These are phyloP conservation scores for Isoperla grammatica DNA, from an alignment of 2,888 invertebrate species.

Conservation along the genomic window DNA sequence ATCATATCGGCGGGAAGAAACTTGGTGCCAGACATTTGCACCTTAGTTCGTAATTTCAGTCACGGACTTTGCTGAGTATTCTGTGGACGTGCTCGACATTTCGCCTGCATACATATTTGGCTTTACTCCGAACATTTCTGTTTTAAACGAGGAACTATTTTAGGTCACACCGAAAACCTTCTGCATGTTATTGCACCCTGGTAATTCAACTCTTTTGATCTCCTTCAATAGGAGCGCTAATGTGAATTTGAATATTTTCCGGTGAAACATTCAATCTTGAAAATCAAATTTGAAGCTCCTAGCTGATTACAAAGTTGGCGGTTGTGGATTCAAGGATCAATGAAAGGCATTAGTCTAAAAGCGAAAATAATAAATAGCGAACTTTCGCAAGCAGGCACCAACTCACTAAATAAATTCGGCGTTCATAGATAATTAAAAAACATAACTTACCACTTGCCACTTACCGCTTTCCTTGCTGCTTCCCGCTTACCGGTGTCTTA, in stretches of 20 bases:
- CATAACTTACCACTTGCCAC: too few species aligned
- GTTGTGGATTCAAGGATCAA: too few species aligned
- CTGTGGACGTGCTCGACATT: slow-evolving; percentile 7
- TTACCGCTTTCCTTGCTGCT: too few species aligned
- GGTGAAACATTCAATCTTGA: neutral
- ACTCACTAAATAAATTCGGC: too few species aligned
- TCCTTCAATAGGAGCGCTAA: slow-evolving; percentile 13
- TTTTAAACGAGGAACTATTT: slow-evolving; percentile 20
- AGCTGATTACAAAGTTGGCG: neutral
- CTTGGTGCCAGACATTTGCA: slow-evolving; percentile 15
- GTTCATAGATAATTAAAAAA: too few species aligned
- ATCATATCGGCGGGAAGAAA: slow-evolving; percentile 14
- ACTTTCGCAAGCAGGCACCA: neutral
- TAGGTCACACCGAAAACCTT: slow-evolving; percentile 17
- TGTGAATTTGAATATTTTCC: slow-evolving; percentile 25
- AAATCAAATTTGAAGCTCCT: neutral
- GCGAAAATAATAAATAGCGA: neutral
- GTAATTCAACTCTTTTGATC: slow-evolving; percentile 22
- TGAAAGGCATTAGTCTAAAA: too few species aligned
- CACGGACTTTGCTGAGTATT: slow-evolving; percentile 18
- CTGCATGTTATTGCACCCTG: slow-evolving; percentile 4
- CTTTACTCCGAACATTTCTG: slow-evolving; percentile 6
- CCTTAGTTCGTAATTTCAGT: slow-evolving; percentile 16
- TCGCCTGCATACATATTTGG: slow-evolving; percentile 12
- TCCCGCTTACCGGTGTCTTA: too few species aligned